Conservation (phyloP, 1,140 invertebrate genomes). For the Ceratosolen fusciceps region DNA sequence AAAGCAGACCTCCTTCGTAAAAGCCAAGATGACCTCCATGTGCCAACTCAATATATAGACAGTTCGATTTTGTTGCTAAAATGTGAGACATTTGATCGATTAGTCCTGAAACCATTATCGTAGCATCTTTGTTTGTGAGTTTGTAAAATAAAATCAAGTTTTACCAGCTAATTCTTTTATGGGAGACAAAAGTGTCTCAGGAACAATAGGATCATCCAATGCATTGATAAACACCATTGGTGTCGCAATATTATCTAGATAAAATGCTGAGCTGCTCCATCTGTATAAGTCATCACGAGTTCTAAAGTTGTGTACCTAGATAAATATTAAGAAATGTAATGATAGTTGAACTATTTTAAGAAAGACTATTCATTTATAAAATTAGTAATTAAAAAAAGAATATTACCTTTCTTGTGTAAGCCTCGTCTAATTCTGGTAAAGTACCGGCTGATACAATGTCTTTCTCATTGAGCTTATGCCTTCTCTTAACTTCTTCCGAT, state of each 20-base stretch:
- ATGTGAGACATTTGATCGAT: constrained; percentile 48
- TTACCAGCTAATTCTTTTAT: constrained; percentile 83
- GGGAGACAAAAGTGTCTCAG: constrained; percentile 78
- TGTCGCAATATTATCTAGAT: constrained; percentile 81
- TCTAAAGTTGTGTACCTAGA: constrained; percentile 78
- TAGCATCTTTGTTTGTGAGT: no score
- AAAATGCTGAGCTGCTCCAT: constrained; percentile 85
- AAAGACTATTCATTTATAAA: no score
- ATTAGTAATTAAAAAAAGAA: no score
- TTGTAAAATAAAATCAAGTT: no score
- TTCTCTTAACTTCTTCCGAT: constrained; percentile 80
- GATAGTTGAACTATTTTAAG: no score
- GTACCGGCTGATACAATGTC: constrained; percentile 89
- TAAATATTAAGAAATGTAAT: constrained; percentile 19
- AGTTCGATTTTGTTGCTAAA: constrained; percentile 79
- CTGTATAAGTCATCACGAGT: constrained; percentile 85
- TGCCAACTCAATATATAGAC: constrained; percentile 84
- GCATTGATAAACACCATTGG: constrained; percentile 93
- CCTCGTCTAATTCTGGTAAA: constrained; percentile 88
- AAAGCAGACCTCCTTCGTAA: constrained; percentile 88
- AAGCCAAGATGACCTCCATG: constrained; percentile 95
- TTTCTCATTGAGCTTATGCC: constrained; percentile 80
- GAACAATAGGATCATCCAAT: constrained; percentile 90
- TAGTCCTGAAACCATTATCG: no score
- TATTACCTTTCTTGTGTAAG: constrained; percentile 81